phyloP scores from a whole-genome alignment of 2,888 invertebrate species.

The Augiades crinisus region DNA sequence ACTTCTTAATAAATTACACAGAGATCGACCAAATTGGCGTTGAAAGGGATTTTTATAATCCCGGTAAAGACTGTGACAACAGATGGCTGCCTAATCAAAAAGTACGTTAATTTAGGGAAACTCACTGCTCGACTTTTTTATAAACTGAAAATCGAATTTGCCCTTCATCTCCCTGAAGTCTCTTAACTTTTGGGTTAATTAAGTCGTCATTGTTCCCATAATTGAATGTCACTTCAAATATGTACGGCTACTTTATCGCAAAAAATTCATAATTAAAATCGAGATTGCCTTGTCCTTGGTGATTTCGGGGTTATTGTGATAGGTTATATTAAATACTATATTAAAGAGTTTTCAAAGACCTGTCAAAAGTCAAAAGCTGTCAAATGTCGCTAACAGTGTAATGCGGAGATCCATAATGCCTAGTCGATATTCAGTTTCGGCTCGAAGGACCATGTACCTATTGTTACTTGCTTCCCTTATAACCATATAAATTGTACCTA shows the following conservation, averaged over 20 bases:
- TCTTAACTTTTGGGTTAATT: constrained; percentile 37
- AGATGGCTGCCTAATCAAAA: background rate
- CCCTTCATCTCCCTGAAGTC: constrained; percentile 34
- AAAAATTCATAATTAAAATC: constrained; percentile 17
- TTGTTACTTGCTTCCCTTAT: too few species aligned
- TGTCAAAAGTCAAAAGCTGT: too few species aligned
- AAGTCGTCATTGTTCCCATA: constrained; percentile 33
- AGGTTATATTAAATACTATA: too few species aligned
- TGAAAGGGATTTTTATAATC: background rate
- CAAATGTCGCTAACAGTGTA: too few species aligned
- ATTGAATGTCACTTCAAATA: constrained; percentile 29
- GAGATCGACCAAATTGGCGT: too few species aligned
- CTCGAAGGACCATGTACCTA: too few species aligned
- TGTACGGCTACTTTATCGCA: constrained; percentile 3
- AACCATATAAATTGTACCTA: too few species aligned
- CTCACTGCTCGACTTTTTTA: constrained; percentile 12
- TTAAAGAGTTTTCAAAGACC: too few species aligned
- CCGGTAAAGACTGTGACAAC: background rate
- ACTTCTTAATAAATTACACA: too few species aligned
- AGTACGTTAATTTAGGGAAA: constrained; percentile 7
- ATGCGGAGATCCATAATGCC: too few species aligned
- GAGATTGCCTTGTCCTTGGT: constrained; percentile 11
- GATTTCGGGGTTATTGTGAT: too few species aligned
- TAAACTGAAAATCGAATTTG: constrained; percentile 36
- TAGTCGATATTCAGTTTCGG: too few species aligned